A percentile compares a stretch with the other conserved stretches of the same genome.
Conservation (phyloP, 2,888 invertebrate genomes). For the Torymus tubicola region DNA sequence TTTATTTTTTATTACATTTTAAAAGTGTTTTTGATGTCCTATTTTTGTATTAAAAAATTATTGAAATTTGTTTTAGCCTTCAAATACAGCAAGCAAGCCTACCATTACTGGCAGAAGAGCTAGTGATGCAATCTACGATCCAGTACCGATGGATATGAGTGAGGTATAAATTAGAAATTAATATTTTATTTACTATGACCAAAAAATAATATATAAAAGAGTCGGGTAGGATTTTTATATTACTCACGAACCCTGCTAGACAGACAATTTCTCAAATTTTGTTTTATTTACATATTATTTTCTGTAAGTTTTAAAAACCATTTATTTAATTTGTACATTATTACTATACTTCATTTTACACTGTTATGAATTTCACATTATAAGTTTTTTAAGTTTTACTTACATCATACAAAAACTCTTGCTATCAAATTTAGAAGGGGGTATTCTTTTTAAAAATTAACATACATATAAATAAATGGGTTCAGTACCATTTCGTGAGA, state of each 20-base stretch:
- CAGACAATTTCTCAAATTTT: slow-evolving; percentile 22
- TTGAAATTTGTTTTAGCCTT: slow-evolving; percentile 15
- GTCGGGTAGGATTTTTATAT: slow-evolving; percentile 46
- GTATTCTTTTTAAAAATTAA: slow-evolving; percentile 62
- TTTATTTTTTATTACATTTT: too few relatives aligned
- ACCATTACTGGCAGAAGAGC: slow-evolving; percentile 71
- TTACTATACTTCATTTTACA: slow-evolving; percentile 6
- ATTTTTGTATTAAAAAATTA: too few relatives aligned
- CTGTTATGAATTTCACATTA: slow-evolving; percentile 12
- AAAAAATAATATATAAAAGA: slow-evolving; percentile 21
- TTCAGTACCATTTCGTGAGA: slow-evolving; percentile 76
- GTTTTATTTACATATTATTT: background rate
- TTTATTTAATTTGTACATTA: background rate
- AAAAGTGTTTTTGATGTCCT: too few relatives aligned
- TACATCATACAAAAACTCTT: slow-evolving; percentile 21
- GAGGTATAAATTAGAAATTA: slow-evolving; percentile 78
- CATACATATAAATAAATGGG: slow-evolving; percentile 73
- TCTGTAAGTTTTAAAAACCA: slow-evolving; percentile 17
- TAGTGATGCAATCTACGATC: slow-evolving; percentile 85
- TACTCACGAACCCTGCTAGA: slow-evolving; percentile 42
- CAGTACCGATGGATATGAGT: slow-evolving; percentile 88
- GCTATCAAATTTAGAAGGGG: slow-evolving; percentile 45
- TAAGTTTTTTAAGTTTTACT: slow-evolving; percentile 21
- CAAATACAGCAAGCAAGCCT: slow-evolving; percentile 22
- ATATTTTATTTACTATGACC: slow-evolving; percentile 49